Percentiles rank a stretch among this genome's conserved stretches.
Evolutionary conservation across 2,113 vertebrate species (phyloP).

Genomic region (Reinhardtius hippoglossoides): DNA sequence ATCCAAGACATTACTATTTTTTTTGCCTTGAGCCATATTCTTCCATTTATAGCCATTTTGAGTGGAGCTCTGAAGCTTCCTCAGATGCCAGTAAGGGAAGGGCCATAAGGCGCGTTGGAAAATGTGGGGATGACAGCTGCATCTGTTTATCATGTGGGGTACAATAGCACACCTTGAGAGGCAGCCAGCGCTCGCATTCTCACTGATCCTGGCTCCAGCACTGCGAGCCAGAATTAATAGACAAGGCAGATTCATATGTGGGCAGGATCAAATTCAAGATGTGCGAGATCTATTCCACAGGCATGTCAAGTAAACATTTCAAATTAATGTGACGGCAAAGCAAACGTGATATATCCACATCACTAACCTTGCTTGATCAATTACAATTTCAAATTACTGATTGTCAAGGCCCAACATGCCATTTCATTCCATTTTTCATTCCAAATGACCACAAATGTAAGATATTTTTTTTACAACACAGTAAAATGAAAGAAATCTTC

Average conservation of each 20-base stretch:
- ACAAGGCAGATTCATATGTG: constrained; percentile 41
- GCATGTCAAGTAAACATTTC: not conserved
- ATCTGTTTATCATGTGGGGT: constrained; percentile 57
- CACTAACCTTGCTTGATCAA: too few relatives aligned
- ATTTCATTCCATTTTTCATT: too few relatives aligned
- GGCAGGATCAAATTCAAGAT: constrained; percentile 41
- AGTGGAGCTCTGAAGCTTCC: constrained; percentile 21
- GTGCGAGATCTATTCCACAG: constrained; percentile 3
- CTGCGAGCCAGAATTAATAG: constrained; percentile 30
- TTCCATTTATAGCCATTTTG: constrained; percentile 46
- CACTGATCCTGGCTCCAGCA: constrained; percentile 36
- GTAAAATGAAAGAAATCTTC: too few relatives aligned
- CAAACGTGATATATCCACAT: too few relatives aligned
- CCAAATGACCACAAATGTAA: too few relatives aligned
- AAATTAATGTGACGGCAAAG: too few relatives aligned
- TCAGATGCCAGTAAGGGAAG: constrained; percentile 16
- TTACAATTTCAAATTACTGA: too few relatives aligned
- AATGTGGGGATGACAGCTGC: constrained; percentile 55
- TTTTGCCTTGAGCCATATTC: not conserved
- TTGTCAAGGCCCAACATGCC: too few relatives aligned
- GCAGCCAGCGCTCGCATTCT: constrained; percentile 41
- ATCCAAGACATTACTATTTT: not conserved
- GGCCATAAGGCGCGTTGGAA: constrained; percentile 30
- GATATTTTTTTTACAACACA: too few relatives aligned
- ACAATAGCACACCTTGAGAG: constrained; percentile 64